A percentile compares a stretch with the other conserved stretches of the same genome.
phyloP scores from a whole-genome alignment of 1,140 invertebrate species.

The Zaprionus inermis region DNA sequence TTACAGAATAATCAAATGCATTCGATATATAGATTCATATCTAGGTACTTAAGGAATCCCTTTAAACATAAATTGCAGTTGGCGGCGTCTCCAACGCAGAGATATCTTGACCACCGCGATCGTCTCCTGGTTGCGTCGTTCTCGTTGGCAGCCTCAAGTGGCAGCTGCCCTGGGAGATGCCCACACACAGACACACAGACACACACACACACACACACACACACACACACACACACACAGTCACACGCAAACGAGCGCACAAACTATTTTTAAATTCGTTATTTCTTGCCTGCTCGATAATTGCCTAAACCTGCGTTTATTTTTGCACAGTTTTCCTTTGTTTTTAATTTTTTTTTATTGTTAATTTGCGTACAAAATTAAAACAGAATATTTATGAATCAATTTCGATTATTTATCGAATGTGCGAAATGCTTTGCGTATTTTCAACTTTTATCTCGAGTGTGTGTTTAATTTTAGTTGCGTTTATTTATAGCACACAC shows the following conservation, averaged over 20 bases:
- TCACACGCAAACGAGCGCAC: constrained; percentile 30
- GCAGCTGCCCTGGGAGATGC: constrained; percentile 37
- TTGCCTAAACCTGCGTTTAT: constrained; percentile 57
- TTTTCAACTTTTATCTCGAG: constrained; percentile 12
- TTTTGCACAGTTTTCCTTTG: constrained; percentile 44
- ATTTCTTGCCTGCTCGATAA: constrained; percentile 46
- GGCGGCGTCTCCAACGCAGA: not conserved
- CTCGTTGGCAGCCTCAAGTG: constrained; percentile 45
- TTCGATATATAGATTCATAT: not conserved
- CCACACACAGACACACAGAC: constrained; percentile 12
- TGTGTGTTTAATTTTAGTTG: constrained; percentile 59
- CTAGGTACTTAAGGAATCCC: not conserved
- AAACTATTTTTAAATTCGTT: constrained; percentile 70
- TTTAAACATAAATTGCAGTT: constrained; percentile 2
- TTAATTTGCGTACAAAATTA: not conserved
- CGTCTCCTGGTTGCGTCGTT: constrained; percentile 24
- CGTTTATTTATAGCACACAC: constrained; percentile 65
- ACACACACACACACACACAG: constrained; percentile 20
- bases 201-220: not conserved
- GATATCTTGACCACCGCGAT: constrained; percentile 10
- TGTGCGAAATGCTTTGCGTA: constrained; percentile 46
- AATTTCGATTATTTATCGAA: constrained; percentile 53
- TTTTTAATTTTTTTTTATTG: constrained; percentile 5
- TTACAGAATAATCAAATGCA: no score
- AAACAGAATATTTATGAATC: constrained; percentile 28